Evolutionary conservation across 2,113 vertebrate genomes (phyloP), one percentile per base, ranked within the genome.

Genomic region (Gambusia holbrooki): DNA sequence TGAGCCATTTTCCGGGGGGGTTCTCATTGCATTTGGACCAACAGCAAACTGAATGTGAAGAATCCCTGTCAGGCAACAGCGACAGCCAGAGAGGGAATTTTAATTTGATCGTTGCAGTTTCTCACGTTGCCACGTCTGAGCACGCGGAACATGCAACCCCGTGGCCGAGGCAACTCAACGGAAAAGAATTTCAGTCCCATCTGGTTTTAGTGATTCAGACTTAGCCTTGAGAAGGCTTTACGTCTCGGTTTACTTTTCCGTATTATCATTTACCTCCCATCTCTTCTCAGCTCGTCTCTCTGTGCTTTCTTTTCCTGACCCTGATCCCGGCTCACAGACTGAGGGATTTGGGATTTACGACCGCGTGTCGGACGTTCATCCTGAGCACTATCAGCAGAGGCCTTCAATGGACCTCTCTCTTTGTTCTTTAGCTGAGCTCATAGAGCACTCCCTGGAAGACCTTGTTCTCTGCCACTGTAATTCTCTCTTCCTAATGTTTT

Each of bases 401-500:
- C 80, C 66, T 85, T 86, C 75, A 75, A 79, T 77, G 66, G 77
- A 79, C 83, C 70, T 81, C 83, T 89, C 76, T 62, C 88, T 91
- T 92, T 93, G 89, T 92, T 89, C 91, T 88, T 80, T 69, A 69
- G 2, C 63, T 10, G 30, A 73, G 84, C 82, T 67, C 68, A 60
- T 65, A 1, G 51, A 80, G 87, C 77, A 80, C 87, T 87, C 88
- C 87, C 83, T 80, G 61, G 62, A 80, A 87, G 87, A 87, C 90
- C 91, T 87, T 89, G 81, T 87, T 84, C 85, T 80, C 80, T 9
- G 79, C 73, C 89, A 85, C 78, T 91, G 90, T 92, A 91, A 89
- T 86, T 91, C 90, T 88, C 78, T 82, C 68, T 54, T 83, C 82
- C 77, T 90, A 92, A 91, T 92, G 88, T 89, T 89, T 88, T 86